A percentile compares a stretch with the other conserved stretches of the same genome.
Conservation (phyloP, 2,797 vertebrate genomes). For the Serranus cabrilla region DNA sequence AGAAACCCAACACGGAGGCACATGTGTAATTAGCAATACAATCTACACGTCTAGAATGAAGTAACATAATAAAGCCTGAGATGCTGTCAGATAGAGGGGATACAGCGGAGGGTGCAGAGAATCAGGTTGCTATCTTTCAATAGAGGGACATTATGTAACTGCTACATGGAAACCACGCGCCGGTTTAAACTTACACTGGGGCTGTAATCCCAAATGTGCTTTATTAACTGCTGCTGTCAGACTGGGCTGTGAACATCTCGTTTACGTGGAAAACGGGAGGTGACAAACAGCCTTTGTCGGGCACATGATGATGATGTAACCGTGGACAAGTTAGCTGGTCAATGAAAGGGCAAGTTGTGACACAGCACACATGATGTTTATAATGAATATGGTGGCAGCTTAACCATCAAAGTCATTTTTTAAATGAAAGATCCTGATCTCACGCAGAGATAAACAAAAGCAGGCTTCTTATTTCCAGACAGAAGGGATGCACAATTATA, state of each 20-base stretch:
- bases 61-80: conserved; percentile 64
- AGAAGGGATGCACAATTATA: too few species aligned
- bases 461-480: too few species aligned
- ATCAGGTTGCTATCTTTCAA: conserved; percentile 74
- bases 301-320: conserved; percentile 18
- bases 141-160: conserved; percentile 64
- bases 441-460: too few species aligned
- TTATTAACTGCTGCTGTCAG: conserved; percentile 58
- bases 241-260: conserved; percentile 22
- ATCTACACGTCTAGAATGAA: conserved; percentile 65
- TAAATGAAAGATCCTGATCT: too few species aligned
- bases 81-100: conserved; percentile 57
- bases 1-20: conserved; percentile 58
- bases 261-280: conserved; percentile 52
- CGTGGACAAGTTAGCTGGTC: conserved; percentile 1
- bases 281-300: conserved; percentile 39
- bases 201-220: conserved; percentile 60
- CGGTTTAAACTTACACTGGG: conserved; percentile 72
- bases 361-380: neutral
- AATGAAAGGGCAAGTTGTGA: conserved; percentile 19
- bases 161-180: conserved; percentile 67
- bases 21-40: conserved; percentile 72
- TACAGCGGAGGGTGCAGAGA: conserved; percentile 56
- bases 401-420: neutral
- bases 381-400: neutral